These are phyloP conservation scores for Equus przewalskii DNA, from an alignment of 2,113 vertebrate species.

Conservation along the genomic window DNA sequence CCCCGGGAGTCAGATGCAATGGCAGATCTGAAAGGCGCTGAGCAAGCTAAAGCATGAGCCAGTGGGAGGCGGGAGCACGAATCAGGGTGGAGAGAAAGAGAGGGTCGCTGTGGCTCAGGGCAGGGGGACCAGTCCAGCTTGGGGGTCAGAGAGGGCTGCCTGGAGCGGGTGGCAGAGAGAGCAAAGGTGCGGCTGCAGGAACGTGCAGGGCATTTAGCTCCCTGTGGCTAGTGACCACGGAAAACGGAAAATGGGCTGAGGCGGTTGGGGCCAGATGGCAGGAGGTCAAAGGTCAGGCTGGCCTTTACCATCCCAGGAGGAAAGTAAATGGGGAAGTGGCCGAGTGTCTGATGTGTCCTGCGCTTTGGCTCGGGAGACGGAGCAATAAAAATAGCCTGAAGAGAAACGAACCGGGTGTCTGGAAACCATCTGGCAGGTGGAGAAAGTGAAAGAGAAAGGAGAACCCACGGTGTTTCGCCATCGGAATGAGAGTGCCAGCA, in stretches of 20 bases:
- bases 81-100: not conserved
- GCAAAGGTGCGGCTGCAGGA: not conserved
- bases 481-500: not conserved
- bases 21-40: not conserved
- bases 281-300: not conserved
- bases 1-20: not conserved
- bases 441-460: not conserved
- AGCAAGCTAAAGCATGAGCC: not conserved
- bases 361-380: not conserved
- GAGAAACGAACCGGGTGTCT: not conserved
- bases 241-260: no score
- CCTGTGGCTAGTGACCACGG: not conserved
- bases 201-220: not conserved
- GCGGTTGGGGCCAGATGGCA: not conserved
- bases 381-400: not conserved
- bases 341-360: not conserved
- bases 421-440: fast-evolving
- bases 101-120: fast-evolving
- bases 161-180: not conserved
- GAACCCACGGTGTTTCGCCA: not conserved
- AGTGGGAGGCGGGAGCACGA: fast-evolving
- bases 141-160: not conserved
- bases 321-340: not conserved
- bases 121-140: not conserved
- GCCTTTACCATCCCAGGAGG: not conserved